A percentile compares a stretch with the other conserved stretches of the same genome.
Conservation (phyloP, 2,888 invertebrate species). For the Synanthedon andrenaeformis region DNA sequence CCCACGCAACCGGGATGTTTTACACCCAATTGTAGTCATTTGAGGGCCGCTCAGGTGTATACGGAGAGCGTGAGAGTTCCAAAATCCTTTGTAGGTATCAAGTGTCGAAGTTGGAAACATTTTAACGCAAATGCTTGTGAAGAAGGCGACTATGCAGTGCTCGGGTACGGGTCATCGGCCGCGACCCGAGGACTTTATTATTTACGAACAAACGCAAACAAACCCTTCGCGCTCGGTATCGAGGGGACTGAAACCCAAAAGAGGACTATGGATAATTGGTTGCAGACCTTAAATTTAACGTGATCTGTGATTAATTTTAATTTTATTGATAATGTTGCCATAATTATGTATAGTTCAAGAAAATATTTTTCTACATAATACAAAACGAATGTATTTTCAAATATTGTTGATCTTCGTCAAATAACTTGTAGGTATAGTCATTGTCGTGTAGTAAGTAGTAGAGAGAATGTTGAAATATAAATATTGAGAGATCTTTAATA, state of each 20-base stretch:
- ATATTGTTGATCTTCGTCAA: too few species aligned
- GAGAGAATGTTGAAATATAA: too few species aligned
- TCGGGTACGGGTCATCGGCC: slow-evolving; percentile 58
- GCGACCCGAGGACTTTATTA: slow-evolving; percentile 55
- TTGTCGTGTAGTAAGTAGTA: too few species aligned
- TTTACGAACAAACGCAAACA: slow-evolving; percentile 40
- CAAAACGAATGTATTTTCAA: too few species aligned
- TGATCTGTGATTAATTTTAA: slow-evolving; percentile 12
- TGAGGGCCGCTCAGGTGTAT: slow-evolving; percentile 54
- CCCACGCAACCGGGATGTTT: slow-evolving; percentile 78
- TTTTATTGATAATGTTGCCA: slow-evolving; percentile 6
- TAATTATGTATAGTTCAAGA: background rate
- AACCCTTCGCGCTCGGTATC: slow-evolving; percentile 56
- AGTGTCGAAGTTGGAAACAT: slow-evolving; percentile 49
- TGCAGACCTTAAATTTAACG: slow-evolving; percentile 26
- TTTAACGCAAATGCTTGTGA: slow-evolving; percentile 48
- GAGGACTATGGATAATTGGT: slow-evolving; percentile 24
- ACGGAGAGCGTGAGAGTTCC: slow-evolving; percentile 51
- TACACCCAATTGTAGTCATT: slow-evolving; percentile 59
- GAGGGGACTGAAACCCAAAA: slow-evolving; percentile 36
- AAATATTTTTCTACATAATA: too few species aligned
- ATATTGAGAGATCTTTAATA: too few species aligned
- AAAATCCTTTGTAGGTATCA: slow-evolving; percentile 47
- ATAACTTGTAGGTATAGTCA: too few species aligned
- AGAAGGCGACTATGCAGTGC: slow-evolving; percentile 35